phyloP scores from a whole-genome alignment of 2,888 invertebrate genomes.

The Tetragonisca angustula region DNA sequence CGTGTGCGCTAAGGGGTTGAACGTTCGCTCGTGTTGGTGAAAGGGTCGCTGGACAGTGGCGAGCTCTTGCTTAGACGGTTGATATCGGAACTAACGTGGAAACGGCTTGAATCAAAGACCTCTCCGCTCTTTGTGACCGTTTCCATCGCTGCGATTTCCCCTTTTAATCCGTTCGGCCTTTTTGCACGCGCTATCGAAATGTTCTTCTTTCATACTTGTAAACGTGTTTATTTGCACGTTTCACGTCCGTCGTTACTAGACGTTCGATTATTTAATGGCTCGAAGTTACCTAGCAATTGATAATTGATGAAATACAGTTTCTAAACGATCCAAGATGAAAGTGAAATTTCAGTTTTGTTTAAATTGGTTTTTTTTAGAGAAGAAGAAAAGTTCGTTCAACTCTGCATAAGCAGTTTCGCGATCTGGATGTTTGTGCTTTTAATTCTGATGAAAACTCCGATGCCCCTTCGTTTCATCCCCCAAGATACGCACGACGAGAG shows the following conservation, averaged over 20 bases:
- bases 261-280: neutral
- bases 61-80: conserved; percentile 83
- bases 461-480: conserved; percentile 21
- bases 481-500: conserved; percentile 4
- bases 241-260: neutral
- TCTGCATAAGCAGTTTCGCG: neutral
- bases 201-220: neutral
- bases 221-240: neutral
- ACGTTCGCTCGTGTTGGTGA: conserved; percentile 72
- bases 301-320: neutral
- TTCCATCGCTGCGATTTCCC: conserved; percentile 8
- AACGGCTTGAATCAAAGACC: conserved; percentile 57
- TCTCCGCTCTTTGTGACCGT: conserved; percentile 42
- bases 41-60: conserved; percentile 84
- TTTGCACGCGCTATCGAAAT: neutral
- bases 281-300: too few species aligned
- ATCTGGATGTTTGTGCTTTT: conserved; percentile 18
- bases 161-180: neutral
- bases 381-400: neutral
- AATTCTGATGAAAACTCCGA: conserved; percentile 18
- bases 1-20: conserved; percentile 79
- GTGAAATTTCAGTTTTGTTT: too few species aligned
- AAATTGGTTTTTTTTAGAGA: neutral
- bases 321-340: neutral
- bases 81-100: conserved; percentile 78